Conservation (phyloP, 1,140 invertebrate species). For the Paramacrobiotus metropolitanus region DNA sequence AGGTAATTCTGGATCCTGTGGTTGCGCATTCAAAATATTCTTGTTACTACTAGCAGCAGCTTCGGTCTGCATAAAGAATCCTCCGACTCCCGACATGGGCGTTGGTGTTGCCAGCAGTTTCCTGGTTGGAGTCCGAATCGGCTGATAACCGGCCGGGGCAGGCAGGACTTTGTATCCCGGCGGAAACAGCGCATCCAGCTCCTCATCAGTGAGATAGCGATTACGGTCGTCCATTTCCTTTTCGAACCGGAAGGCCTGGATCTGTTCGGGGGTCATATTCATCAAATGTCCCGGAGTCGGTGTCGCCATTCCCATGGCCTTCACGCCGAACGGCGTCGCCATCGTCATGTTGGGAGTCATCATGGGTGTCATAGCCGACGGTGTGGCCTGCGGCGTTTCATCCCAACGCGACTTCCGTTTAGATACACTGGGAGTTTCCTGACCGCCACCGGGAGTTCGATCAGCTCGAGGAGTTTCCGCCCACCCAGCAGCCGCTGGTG, state of each 20-base stretch:
- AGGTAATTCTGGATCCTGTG: constrained; percentile 74
- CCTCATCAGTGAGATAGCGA: constrained; percentile 80
- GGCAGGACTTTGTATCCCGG: constrained; percentile 90
- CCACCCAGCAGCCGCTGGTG: constrained; percentile 78
- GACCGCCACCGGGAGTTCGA: constrained; percentile 33
- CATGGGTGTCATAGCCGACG: constrained; percentile 15
- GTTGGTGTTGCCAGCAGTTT: constrained; percentile 94
- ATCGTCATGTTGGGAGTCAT: constrained; percentile 17
- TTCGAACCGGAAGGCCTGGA: constrained; percentile 96
- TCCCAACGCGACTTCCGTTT: constrained; percentile 88
- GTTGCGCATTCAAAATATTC: constrained; percentile 83
- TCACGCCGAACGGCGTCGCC: constrained; percentile 72
- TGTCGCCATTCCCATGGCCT: constrained; percentile 92
- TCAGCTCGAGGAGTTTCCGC: constrained; percentile 91
- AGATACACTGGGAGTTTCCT: constrained; percentile 67
- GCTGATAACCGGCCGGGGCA: constrained; percentile 83
- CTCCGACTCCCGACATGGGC: constrained; percentile 45
- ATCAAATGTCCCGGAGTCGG: constrained; percentile 79
- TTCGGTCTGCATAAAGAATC: constrained; percentile 71
- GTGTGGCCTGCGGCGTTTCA: constrained; percentile 48
- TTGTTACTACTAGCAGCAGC: constrained; percentile 48
- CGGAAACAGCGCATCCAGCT: constrained; percentile 87
- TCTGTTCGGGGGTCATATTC: constrained; percentile 94
- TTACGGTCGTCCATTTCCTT: constrained; percentile 95
- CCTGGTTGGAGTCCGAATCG: constrained; percentile 83